phyloP scores from a whole-genome alignment of 2,113 vertebrate genomes.

The Colistium nudipinnis region DNA sequence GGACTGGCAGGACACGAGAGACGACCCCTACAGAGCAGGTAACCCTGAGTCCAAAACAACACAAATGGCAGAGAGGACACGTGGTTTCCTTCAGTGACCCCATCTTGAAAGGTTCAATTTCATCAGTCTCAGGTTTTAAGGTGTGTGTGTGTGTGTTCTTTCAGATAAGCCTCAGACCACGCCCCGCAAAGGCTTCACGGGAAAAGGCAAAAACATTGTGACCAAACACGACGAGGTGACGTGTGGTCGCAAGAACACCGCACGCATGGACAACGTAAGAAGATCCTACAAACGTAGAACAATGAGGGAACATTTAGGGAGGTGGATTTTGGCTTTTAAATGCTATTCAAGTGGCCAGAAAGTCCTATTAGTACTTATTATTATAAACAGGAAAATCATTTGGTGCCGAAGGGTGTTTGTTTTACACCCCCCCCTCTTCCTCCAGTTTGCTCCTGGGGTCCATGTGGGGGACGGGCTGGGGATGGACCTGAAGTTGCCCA shows the following conservation, averaged over 20 bases:
- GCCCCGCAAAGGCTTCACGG: constrained; percentile 90
- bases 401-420: too few relatives aligned
- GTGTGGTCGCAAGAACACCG: constrained; percentile 96
- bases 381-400: neutral
- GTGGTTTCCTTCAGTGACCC: too few relatives aligned
- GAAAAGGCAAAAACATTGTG: constrained; percentile 98
- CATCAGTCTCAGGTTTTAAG: too few relatives aligned
- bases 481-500: constrained; percentile 97
- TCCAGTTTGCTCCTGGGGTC: constrained; percentile 93
- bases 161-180: constrained; percentile 91
- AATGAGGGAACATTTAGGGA: too few relatives aligned
- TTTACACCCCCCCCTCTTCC: neutral
- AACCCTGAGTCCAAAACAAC: constrained; percentile 37
- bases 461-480: constrained; percentile 94
- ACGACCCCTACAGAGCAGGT: constrained; percentile 94
- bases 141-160: constrained; percentile 7
- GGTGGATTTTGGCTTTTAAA: too few relatives aligned
- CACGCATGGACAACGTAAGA: constrained; percentile 97
- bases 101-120: too few relatives aligned
- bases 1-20: constrained; percentile 96
- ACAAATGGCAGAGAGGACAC: neutral
- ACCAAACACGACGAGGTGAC: constrained; percentile 95
- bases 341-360: too few relatives aligned
- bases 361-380: too few relatives aligned
- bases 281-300: too few relatives aligned